Conservation (phyloP, 2,797 vertebrate genomes). For the Lithobates pipiens region DNA sequence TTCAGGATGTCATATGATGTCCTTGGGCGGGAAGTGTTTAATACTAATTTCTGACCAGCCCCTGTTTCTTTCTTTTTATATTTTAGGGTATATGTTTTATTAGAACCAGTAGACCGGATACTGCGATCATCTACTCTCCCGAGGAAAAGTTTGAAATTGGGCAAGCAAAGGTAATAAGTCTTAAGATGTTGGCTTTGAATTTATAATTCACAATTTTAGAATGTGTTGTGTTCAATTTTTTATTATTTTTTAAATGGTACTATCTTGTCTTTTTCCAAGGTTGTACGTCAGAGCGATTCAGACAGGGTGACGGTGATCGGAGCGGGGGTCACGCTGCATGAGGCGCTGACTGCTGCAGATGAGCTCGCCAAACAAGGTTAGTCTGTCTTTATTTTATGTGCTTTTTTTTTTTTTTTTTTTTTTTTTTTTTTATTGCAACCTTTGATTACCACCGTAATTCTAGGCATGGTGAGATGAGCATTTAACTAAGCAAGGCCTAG, state of each 20-base stretch:
- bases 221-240: no score
- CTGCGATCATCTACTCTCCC: constrained; percentile 77
- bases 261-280: constrained; percentile 68
- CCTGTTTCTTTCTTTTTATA: background rate
- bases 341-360: constrained; percentile 83
- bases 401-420: no score
- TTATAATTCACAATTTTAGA: no score
- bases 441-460: no score
- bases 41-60: no score
- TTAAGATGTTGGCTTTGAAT: background rate
- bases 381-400: constrained; percentile 14
- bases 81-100: constrained; percentile 89
- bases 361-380: constrained; percentile 82
- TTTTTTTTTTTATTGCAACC: no score
- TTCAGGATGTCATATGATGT: no score
- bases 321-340: constrained; percentile 87
- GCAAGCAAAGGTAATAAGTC: constrained; percentile 81
- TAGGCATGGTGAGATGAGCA: background rate
- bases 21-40: no score
- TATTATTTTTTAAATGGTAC: no score
- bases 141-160: constrained; percentile 85
- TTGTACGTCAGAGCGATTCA: constrained; percentile 78
- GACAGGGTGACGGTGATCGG: constrained; percentile 86
- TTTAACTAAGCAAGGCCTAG: no score
- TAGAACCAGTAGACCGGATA: constrained; percentile 85